Evolutionary conservation across 2,113 vertebrate species (phyloP), one percentile per base, ranked within the genome.

Genomic region (Hyla sarda): DNA sequence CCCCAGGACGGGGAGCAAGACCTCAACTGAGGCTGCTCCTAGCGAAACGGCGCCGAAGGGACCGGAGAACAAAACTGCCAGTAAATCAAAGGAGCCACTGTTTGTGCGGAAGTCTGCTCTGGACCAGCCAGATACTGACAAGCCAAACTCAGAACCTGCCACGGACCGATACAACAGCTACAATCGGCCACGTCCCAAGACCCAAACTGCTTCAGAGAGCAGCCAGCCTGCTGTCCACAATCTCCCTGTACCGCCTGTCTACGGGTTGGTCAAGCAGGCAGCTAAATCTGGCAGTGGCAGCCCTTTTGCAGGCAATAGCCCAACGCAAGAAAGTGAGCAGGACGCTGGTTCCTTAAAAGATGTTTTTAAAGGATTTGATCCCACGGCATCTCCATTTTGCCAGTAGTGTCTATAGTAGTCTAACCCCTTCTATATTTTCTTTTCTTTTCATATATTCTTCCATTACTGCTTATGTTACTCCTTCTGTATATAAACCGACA

Each of bases 311-410:
- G 97, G 96, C 21, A 97, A 92, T 88, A 98, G 97, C 88, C 97
- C 97, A 0, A 93, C 95, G 0, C 96, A 92, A 1, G 96, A 97
- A 3, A 50, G 90, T 0, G 96, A 97, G 62, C 95, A 95, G 86
- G 97, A 98, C 82, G 95, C 96, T 0, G 96, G 93, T 1, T 98
- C 97, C 5, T 92, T 99, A 45, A 98, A 98, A 86, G 97, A 99
- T 16, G 97, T 99, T 89, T 99, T 99, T 90, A 98, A 99, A 93
- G 97, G 97, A 21, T 99, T 99, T 5, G 97, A 99, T 90, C 97
- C 97, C 83, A 98, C 97, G 0, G 97, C 97, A 0, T 99, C 97
- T 1, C 97, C 97, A 0, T 99, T 99, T 84, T 98, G 97, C 90
- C 97, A 99, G 95, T 98, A 94, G 90, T 85, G 88, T 80, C 89